Evolutionary conservation across 2,797 vertebrate species (phyloP), one percentile per base, ranked within the genome.

Genomic region (Remorina albescens): DNA sequence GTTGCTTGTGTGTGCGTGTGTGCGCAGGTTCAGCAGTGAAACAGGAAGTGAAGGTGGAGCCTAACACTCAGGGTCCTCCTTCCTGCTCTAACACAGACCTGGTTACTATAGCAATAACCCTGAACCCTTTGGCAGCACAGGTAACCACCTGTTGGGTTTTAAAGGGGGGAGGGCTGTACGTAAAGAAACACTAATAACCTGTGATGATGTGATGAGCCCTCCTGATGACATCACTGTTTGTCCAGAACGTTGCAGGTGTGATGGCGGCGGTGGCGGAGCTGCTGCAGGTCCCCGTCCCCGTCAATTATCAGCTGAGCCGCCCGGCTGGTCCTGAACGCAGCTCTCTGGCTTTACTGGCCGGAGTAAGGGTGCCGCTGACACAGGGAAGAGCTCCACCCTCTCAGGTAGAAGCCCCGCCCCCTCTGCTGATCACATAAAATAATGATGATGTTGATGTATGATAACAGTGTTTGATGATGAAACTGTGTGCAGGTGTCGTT

Each of bases 31-130:
- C 95, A 53, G 96, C 96, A 80, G 88, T 95, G 83, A 96, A 95
- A 86, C 96, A 93, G 92, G 97, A 96, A 59, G 94, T 99, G 71
- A 98, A 99, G 92, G 87, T 87, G 25, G 98, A 99, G 84, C 95
- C 96, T 0, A 71, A 93, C 37, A 94, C 94, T 51, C 95, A 96
- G 69, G 94, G 86, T 41, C 93, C 92, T 21, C 91, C 94, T 36
- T 96, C 97, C 37, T 97, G 95, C 76, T 95, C 96, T 21, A 96
- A 95, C 90, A 94, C 96, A 19, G 96, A 96, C 70, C 91, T 97
- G 78, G 97, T 99, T 65, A 97, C 98, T 85, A 96, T 99, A 89
- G 96, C 96, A 11, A 96, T 99, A 81, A 98, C 96, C 6, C 90
- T 99, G 78, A 96, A 96, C 84, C 96, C 97, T 11, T 89, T 95